A percentile compares a stretch with the other conserved stretches of the same genome.
These are phyloP conservation scores for Stegana nigrithorax DNA, from an alignment of 2,888 invertebrate genomes.

Conservation along the genomic window DNA sequence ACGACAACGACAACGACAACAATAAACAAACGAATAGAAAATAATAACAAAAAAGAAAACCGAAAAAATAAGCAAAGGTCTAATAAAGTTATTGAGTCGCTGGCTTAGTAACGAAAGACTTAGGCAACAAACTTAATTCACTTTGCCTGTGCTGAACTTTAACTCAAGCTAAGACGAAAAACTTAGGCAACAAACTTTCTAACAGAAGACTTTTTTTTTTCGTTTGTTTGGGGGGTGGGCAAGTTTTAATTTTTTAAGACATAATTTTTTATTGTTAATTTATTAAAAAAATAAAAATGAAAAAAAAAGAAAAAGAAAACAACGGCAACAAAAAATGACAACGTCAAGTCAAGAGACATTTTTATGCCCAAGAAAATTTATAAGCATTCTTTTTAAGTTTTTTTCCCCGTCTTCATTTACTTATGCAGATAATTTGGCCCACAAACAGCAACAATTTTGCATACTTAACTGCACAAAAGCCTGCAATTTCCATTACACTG, in stretches of 20 bases:
- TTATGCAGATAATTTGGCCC: no score
- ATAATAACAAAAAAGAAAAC: no score
- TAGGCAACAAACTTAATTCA: neutral
- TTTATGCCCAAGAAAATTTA: no score
- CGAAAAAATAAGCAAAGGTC: neutral
- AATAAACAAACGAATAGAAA: neutral
- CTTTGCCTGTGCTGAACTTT: neutral
- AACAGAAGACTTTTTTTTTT: no score
- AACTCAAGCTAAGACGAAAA: no score
- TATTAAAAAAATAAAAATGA: neutral
- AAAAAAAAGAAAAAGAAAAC: neutral
- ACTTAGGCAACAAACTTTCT: neutral
- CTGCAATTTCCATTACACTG: constrained; percentile 58
- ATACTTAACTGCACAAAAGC: constrained; percentile 32
- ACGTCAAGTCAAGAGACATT: no score
- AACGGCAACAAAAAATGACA: neutral
- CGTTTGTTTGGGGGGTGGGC: no score
- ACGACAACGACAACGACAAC: neutral
- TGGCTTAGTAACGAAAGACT: neutral
- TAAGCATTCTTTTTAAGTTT: no score
- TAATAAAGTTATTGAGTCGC: neutral
- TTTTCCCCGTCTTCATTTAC: no score
- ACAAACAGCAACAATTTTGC: neutral
- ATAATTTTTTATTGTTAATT: no score
- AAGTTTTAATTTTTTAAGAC: no score